Base-by-base conservation (phyloP, 2,113 vertebrate genomes). In the Halichoerus grypus region DNA sequence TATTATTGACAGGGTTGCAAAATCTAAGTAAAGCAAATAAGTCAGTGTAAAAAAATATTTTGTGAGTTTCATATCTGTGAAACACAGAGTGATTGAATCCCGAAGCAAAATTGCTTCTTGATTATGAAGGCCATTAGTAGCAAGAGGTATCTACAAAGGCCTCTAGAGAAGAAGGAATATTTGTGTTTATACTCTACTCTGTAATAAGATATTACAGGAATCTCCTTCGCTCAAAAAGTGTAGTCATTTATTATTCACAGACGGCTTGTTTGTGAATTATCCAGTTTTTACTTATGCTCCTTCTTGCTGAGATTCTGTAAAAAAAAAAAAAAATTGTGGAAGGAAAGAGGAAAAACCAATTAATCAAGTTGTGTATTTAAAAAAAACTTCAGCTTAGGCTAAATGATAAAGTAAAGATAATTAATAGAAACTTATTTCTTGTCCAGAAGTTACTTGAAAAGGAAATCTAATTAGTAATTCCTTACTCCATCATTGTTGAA, bases 191-290 rank as follows among this genome's bases (percentile, higher is more conserved):
- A 22, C 16, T 86, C 5, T 90, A 33, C 6, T 16, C 24, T 42
- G 1, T 72, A 16, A 39, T 21, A 31, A 74, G 36, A 81, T 24
- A 24, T 67, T 55, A 81, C 61, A 12, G 21, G 79, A 79, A 67
- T 80, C 57, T 87, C 51, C 22, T 85, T 91, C 91, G n/a, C 21
- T 84, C 24, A 39, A 65, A 46, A 91, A 72, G 28, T 84, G 0
- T 93, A 46, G 61, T 90, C 15, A 26, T 93, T 92, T 94, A 51
- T 33, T 93, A 57, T 93, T 93, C 53, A 80, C 6, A 80, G 24
- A 72, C 28, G 71, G 10, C 59, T 92, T 88, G 77, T 91, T 74
- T 87, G 39, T 82, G 57, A 21, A 51, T 88, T 76, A 92, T 69
- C n/a, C 69, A 72, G 4, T 79, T 61, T 86, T 94, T 80, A 81